Evolutionary conservation across 2,113 vertebrate species (phyloP).

Genomic region (Alouatta palliata): DNA sequence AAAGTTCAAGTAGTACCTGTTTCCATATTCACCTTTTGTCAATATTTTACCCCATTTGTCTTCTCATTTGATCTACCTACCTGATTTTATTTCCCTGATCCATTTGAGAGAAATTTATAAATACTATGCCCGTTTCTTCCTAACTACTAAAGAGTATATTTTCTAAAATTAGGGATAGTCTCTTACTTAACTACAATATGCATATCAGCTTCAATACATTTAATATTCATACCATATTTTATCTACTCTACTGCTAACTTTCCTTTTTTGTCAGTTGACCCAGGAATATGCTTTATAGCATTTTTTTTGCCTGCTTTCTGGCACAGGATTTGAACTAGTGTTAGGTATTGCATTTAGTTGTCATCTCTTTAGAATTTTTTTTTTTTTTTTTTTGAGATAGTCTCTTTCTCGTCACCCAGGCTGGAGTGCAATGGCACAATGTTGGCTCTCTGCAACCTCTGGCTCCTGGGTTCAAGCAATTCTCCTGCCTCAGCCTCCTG

Average conservation of each 20-base stretch:
- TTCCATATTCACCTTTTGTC: background rate
- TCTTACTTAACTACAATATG: background rate
- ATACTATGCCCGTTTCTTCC: background rate
- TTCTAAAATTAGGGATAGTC: slow-evolving; percentile 16
- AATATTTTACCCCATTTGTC: slow-evolving; percentile 28
- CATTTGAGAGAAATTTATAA: slow-evolving; percentile 28
- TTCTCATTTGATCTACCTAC: background rate
- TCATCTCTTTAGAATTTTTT: background rate
- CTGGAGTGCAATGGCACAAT: too few relatives aligned
- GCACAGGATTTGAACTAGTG: background rate
- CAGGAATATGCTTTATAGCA: background rate
- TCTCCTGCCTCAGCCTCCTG: too few relatives aligned
- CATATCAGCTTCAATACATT: background rate
- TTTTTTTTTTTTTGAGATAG: too few relatives aligned
- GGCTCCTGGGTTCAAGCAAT: too few relatives aligned
- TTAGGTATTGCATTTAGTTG: background rate
- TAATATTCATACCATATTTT: background rate
- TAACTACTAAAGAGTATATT: background rate
- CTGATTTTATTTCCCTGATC: slow-evolving; percentile 6
- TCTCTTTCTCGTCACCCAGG: too few relatives aligned
- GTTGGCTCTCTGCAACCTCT: too few relatives aligned
- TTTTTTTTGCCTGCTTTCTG: background rate
- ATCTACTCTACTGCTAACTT: background rate
- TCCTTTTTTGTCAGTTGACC: background rate
- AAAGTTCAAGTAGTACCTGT: background rate